Conservation (phyloP, 2,888 invertebrate species). For the Lasioglossum pauxillum region DNA sequence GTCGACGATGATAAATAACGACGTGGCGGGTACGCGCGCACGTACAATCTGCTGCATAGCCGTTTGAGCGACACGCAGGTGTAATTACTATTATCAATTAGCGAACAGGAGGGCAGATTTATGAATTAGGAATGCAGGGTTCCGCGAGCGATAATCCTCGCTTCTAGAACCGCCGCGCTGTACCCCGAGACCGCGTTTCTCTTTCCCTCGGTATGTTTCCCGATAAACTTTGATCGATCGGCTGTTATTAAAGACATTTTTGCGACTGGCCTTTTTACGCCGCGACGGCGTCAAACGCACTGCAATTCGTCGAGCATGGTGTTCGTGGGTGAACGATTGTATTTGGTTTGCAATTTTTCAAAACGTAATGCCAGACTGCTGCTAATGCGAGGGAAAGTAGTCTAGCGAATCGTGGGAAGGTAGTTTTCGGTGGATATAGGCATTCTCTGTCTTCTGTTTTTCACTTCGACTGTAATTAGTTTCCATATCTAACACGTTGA, state of each 20-base stretch:
- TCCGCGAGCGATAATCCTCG: slow-evolving; percentile 24
- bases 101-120: slow-evolving; percentile 50
- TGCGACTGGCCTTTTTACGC: background rate
- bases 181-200: background rate
- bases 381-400: background rate
- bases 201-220: background rate
- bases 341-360: background rate
- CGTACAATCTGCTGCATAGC: slow-evolving; percentile 67
- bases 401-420: background rate
- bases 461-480: background rate
- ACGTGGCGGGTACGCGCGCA: slow-evolving; percentile 55
- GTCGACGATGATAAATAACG: slow-evolving; percentile 80
- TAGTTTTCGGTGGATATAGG: background rate
- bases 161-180: background rate
- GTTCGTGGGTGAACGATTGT: background rate
- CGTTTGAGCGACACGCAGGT: slow-evolving; percentile 78
- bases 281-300: background rate
- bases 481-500: background rate
- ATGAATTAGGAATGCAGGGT: slow-evolving; percentile 51
- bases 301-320: background rate
- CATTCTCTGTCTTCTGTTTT: background rate
- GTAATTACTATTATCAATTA: slow-evolving; percentile 82
- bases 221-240: background rate
- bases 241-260: background rate
- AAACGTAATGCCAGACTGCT: background rate